Conservation (phyloP, 1,140 invertebrate species). For the Hyles vespertilio region DNA sequence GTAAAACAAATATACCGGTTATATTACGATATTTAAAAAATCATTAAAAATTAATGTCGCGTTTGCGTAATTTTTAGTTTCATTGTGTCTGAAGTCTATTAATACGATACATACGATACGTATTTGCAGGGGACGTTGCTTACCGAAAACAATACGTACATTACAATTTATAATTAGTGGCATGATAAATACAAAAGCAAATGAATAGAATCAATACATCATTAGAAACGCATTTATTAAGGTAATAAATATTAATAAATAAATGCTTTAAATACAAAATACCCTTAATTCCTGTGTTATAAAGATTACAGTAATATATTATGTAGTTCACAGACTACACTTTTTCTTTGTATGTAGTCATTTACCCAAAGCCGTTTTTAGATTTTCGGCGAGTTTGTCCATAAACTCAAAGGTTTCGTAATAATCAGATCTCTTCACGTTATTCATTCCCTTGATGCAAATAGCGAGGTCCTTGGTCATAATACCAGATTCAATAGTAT, state of each 20-base stretch:
- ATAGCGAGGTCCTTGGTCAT: constrained; percentile 99
- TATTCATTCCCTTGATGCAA: constrained; percentile 95
- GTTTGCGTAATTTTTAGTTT: too few species aligned
- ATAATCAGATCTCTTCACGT: constrained; percentile 91
- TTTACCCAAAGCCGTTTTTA: constrained; percentile 79
- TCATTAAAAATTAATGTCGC: too few species aligned
- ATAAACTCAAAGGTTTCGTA: constrained; percentile 98
- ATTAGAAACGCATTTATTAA: constrained; percentile 20
- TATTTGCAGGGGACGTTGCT: too few species aligned
- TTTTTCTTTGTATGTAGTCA: constrained; percentile 40
- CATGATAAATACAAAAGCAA: too few species aligned
- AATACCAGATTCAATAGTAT: constrained; percentile 93
- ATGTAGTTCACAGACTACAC: constrained; percentile 48
- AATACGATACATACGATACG: too few species aligned
- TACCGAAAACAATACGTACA: too few species aligned
- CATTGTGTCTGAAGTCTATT: too few species aligned
- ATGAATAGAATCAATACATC: not conserved
- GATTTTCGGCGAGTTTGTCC: constrained; percentile 95
- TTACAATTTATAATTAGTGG: too few species aligned
- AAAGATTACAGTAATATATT: constrained; percentile 21
- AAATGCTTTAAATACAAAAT: constrained; percentile 48
- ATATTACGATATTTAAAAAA: too few species aligned
- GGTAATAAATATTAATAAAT: constrained; percentile 36
- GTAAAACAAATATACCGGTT: too few species aligned
- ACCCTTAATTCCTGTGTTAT: constrained; percentile 41